Conservation (phyloP, 2,888 invertebrate species). For the Catocala nupta region DNA sequence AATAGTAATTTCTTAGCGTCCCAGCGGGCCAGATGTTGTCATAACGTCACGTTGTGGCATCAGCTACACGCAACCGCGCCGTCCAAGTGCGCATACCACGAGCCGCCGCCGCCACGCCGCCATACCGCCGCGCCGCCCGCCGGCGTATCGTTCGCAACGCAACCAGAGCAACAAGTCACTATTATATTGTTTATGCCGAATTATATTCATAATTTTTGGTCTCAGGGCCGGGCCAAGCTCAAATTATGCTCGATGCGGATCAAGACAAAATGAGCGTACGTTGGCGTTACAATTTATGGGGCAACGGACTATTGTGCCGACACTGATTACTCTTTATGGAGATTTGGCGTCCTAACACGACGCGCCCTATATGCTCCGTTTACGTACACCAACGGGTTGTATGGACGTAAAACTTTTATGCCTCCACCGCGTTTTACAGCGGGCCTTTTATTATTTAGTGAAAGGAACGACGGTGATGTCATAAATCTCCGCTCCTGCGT, state of each 20-base stretch:
- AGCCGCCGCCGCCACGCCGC: slow-evolving; percentile 1
- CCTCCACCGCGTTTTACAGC: slow-evolving; percentile 85
- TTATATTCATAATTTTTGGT: slow-evolving; percentile 51
- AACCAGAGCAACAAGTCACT: slow-evolving; percentile 51
- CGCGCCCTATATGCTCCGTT: slow-evolving; percentile 73
- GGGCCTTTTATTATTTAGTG: slow-evolving; percentile 87
- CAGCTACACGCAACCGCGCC: slow-evolving; percentile 48
- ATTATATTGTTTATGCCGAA: slow-evolving; percentile 47
- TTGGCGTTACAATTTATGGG: slow-evolving; percentile 76
- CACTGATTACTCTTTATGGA: slow-evolving; percentile 85
- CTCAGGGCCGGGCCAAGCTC: slow-evolving; percentile 35
- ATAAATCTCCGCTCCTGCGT: slow-evolving; percentile 87
- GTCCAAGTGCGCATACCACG: slow-evolving; percentile 21
- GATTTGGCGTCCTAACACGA: slow-evolving; percentile 77
- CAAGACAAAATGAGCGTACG: slow-evolving; percentile 65
- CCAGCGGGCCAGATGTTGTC: slow-evolving; percentile 52
- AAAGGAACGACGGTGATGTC: slow-evolving; percentile 86
- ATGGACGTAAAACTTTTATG: slow-evolving; percentile 86
- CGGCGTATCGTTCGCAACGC: background rate
- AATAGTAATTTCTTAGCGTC: slow-evolving; percentile 42
- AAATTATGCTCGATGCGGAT: slow-evolving; percentile 48
- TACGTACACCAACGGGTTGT: slow-evolving; percentile 83
- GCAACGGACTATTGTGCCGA: slow-evolving; percentile 75
- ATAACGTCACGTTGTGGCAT: slow-evolving; percentile 44
- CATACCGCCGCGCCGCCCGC: background rate